Base-by-base conservation (phyloP, 1,140 invertebrate species). In the Neodiprion fabricii region DNA sequence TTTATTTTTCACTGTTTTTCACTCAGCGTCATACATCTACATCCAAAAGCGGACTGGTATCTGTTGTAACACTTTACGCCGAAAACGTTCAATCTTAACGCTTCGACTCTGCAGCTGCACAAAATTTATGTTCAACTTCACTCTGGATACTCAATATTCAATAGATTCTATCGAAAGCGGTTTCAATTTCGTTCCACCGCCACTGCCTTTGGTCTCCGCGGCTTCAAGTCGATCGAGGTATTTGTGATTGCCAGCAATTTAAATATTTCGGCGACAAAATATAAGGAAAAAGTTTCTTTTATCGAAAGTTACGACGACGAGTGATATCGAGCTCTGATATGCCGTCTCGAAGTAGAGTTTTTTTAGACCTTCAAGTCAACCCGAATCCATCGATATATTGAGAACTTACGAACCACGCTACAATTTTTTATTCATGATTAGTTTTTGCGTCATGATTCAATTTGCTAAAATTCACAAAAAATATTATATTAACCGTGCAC, bases 321-420 rank as follows among this genome's bases (percentile, higher is more conserved):
- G 78, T 74, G 78, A 77, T 77, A 80, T 78, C 77, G 77, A 78
- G 78, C 80, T 83, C 78, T 79, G 80, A 82, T 81, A 80, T 80
- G 77, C 53, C 48, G 70, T 70, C 72, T 40, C 11, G 49, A 71
- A 73, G 72, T 67, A 70, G 4, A 14, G 12, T 21, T 3, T 65
- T 65, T 14, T 65, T 5, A 17, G 1, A 65, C 61, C 61, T 14
- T 14, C 12, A 14, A 65, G 61, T 65, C 61, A 65, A 17, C 48
- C 73, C 73, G 48, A 47, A 23, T 40, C 28, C 28, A 40, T 40
- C 5, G 28, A 40, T 40, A 40, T 40, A 40, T 40, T 5, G 28
- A 40, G 28, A 40, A 40, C 5, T 40, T 40, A 40, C 28, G 28
- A 40, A 40, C 28, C 28, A 40, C 5, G 28, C 28, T 1, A 40